Evolutionary conservation across 2,113 vertebrate species (phyloP).

Genomic region (Nothocercus nigrocapillus): DNA sequence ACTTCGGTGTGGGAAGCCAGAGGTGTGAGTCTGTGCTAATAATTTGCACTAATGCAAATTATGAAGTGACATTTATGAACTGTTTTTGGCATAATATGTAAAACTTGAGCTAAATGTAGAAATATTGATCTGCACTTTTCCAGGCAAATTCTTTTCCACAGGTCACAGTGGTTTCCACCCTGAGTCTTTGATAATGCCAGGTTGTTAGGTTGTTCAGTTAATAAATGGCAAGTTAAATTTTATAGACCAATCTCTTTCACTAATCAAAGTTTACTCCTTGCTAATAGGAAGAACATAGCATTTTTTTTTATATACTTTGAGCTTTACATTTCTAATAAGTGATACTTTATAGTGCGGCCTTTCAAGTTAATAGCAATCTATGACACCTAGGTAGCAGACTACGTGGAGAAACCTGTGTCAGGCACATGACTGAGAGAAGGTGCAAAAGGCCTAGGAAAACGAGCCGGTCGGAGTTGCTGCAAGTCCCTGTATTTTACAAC

Average conservation of each 20-base stretch:
- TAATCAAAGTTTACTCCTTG: slow-evolving; percentile 26
- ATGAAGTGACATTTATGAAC: slow-evolving; percentile 68
- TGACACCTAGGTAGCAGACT: neutral
- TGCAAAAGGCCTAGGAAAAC: neutral
- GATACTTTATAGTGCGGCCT: neutral
- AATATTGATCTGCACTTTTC: slow-evolving; percentile 52
- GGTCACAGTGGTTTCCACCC: slow-evolving; percentile 19
- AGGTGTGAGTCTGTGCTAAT: slow-evolving; percentile 56
- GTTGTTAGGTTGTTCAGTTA: slow-evolving; percentile 54
- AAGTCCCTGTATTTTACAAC: neutral
- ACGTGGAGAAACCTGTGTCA: neutral
- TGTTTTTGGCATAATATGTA: slow-evolving; percentile 61
- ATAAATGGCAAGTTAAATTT: slow-evolving; percentile 61
- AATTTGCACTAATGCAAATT: slow-evolving; percentile 68
- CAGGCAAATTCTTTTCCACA: slow-evolving; percentile 42
- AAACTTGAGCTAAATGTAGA: slow-evolving; percentile 56
- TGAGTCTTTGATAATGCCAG: slow-evolving; percentile 12
- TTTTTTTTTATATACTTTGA: neutral
- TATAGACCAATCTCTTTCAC: slow-evolving; percentile 39
- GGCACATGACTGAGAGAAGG: neutral
- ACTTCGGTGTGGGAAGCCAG: slow-evolving; percentile 10
- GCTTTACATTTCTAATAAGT: neutral
- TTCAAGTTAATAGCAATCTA: neutral
- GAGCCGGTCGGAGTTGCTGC: neutral
- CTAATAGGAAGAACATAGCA: neutral